Evolutionary conservation across 2,888 invertebrate species (phyloP), one percentile per base, ranked within the genome.

Genomic region (Lasioglossum figueresi): DNA sequence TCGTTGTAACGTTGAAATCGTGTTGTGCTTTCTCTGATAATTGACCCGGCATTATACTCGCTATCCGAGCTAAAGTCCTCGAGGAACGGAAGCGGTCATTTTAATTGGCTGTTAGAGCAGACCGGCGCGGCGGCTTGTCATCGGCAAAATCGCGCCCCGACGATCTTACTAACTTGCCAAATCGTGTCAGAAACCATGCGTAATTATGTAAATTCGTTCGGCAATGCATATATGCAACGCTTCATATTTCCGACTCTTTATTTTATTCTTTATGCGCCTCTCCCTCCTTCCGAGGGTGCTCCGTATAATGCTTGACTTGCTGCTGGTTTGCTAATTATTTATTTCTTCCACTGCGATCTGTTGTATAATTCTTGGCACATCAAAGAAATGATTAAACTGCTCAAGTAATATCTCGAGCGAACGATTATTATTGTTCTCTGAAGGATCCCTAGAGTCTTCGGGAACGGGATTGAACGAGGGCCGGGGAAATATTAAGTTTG

Each of bases 11-110:
- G 34, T 23, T 12, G 59, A 12, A 4, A 45, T 45, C 27, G 71
- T 27, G 45, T 72, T 31, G 37, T 34, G 68, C 12, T 68, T 68
- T n/a, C 68, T 68, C 68, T 52, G 68, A 68, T 68, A 68, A 37
- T 37, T 40, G 68, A 68, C 68, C 40, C 12, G 4, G 23, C n/a
- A 66, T 34, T 63, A 63, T 31, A 16, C 23, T 19, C 23, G 37
- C 23, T 40, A 5, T 16, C 12, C 40, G 68, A 23, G 34, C 12
- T n/a, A 14, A 34, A 37, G 68, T 37, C 23, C 68, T 23, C 23
- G 37, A 34, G 37, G 34, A 37, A 68, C 34, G 34, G 34, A 37
- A 37, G 68, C 34, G 68, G 34, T 37, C 37, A 37, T 37, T 68
- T 68, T 68, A 37, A 37, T 68, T 68, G 68, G 68, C 37, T 12